Evolutionary conservation across 2,888 invertebrate genomes (phyloP), one percentile per base, ranked within the genome.

Genomic region (Coelopa pilipes): DNA sequence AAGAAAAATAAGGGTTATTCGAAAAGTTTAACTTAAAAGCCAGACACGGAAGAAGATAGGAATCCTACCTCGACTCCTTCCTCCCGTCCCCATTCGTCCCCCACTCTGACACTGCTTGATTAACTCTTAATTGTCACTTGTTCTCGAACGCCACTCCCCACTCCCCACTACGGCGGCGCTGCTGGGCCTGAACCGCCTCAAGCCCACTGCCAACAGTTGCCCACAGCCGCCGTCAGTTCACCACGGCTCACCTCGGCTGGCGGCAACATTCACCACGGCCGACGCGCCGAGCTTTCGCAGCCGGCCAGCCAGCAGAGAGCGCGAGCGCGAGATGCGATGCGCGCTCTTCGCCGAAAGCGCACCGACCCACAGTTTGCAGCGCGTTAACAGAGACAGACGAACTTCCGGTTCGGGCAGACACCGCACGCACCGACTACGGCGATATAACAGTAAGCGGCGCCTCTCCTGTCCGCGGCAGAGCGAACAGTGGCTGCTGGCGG

Each of bases 401-500:
- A 59, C 17, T 59, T 59, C 57, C 57, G 57, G 57, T 59, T 59
- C 63, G 46, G 4, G 5, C 15, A 24, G 0, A 1, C 9, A 45
- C 63, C 9, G 46, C 17, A 47, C 63, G 46, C 15, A 10, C n/a
- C 34, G 19, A 57, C 2, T n/a, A 19, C 24, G 0, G 19, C 11
- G 13, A 19, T 59, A 59, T 59, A 21, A 59, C 21, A 59, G 21
- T 21, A 10, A 19, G 19, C 21, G 21, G 19, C 19, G 19, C 19
- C 57, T 12, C 21, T 15, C 47, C 1, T 47, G 47, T 11, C 34
- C 13, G 46, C 4, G 45, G 19, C 15, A 21, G 45, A 53, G n/a
- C 21, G 55, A 45, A 68, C 68, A 55, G 34, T 11, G 15, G 55
- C 17, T 55, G 68, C 55, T 57, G 59, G 70, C 74, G 70, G 73